Evolutionary conservation across 2,113 vertebrate genomes (phyloP).

Genomic region (Pollimyrus isidori): DNA sequence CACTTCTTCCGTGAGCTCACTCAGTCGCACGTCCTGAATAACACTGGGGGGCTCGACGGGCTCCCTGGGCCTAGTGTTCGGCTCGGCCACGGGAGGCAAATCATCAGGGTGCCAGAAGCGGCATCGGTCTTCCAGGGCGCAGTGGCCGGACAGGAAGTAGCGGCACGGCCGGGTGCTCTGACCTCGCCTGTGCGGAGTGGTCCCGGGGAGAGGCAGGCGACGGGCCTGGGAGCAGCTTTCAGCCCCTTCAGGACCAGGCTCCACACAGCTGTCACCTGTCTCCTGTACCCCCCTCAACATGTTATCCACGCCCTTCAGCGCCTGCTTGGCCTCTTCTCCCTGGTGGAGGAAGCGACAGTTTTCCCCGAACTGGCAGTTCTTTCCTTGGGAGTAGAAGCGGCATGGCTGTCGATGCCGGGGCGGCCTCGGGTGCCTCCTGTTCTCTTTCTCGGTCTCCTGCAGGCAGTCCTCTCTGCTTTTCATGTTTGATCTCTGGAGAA

Average conservation of each 20-base stretch:
- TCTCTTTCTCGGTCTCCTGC: slow-evolving; percentile 21
- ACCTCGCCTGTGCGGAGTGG: slow-evolving; percentile 9
- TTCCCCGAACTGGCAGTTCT: slow-evolving; percentile 58
- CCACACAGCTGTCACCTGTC: background rate
- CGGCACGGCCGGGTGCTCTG: slow-evolving; percentile 49
- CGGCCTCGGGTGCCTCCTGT: slow-evolving; percentile 1
- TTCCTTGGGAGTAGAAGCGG: slow-evolving; percentile 63
- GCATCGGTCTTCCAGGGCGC: slow-evolving; percentile 64
- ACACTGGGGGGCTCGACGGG: slow-evolving; percentile 20
- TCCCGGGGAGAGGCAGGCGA: slow-evolving; percentile 8
- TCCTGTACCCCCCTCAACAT: background rate
- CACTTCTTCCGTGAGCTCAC: slow-evolving; percentile 57
- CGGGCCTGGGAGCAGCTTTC: slow-evolving; percentile 5
- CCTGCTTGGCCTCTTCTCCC: slow-evolving; percentile 24
- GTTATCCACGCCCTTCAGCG: slow-evolving; percentile 22
- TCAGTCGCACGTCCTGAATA: slow-evolving; percentile 48
- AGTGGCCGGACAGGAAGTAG: slow-evolving; percentile 67
- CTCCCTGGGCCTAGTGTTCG: slow-evolving; percentile 3
- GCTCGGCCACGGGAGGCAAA: slow-evolving; percentile 31
- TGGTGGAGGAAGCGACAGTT: slow-evolving; percentile 63
- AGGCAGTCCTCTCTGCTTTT: slow-evolving; percentile 1
- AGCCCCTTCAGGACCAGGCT: background rate
- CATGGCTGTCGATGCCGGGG: slow-evolving; percentile 43
- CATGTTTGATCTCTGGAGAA: background rate
- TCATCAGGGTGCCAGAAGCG: slow-evolving; percentile 64